Evolutionary conservation across 2,888 invertebrate species (phyloP).

Genomic region (Entomobrya proxima): DNA sequence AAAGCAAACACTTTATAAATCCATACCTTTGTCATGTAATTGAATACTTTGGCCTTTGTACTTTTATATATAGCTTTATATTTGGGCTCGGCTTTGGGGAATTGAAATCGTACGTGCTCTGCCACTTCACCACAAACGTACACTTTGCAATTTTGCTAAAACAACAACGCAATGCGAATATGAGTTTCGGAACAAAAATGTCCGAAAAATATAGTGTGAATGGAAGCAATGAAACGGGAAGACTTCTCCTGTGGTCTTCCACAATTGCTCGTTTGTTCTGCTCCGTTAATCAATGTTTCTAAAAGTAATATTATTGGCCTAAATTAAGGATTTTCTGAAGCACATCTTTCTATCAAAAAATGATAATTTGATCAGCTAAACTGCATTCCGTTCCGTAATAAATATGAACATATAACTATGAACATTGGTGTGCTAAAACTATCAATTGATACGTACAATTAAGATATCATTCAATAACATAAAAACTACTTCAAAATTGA

Average conservation of each 20-base stretch:
- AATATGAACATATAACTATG: too few species aligned
- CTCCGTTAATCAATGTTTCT: background rate
- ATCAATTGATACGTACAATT: background rate
- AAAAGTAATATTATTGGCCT: too few species aligned
- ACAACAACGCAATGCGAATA: background rate
- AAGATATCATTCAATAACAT: background rate
- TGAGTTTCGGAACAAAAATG: background rate
- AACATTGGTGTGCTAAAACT: background rate
- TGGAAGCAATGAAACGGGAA: background rate
- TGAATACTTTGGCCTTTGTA: background rate
- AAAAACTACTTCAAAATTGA: background rate
- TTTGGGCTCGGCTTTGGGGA: constrained; percentile 26
- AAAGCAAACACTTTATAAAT: too few species aligned
- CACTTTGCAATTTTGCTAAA: background rate
- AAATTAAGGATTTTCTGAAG: too few species aligned
- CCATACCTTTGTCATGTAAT: background rate
- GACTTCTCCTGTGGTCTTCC: background rate
- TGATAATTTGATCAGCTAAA: too few species aligned
- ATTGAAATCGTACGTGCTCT: constrained; percentile 20
- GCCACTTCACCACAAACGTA: background rate
- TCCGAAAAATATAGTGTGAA: background rate
- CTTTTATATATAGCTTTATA: background rate
- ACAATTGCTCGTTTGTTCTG: background rate
- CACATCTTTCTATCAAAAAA: too few species aligned
- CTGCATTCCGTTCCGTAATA: too few species aligned